phyloP scores from a whole-genome alignment of 2,797 vertebrate species.

The Etheostoma perlongum region DNA sequence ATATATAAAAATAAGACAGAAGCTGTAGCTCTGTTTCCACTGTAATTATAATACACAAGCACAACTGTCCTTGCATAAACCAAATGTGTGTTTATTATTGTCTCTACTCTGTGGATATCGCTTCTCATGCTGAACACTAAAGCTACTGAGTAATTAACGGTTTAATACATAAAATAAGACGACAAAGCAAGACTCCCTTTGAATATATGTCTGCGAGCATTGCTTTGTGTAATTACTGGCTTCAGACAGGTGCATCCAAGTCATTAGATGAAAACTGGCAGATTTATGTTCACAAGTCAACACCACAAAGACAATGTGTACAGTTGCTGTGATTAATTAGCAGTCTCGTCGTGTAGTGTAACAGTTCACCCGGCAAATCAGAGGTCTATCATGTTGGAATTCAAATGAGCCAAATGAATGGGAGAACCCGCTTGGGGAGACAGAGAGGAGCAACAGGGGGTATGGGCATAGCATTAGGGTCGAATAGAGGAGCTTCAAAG shows the following conservation, averaged over 20 bases:
- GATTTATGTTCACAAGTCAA: constrained; percentile 31
- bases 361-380: constrained; percentile 67
- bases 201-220: background rate
- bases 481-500: constrained; percentile 62
- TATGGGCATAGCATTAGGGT: constrained; percentile 60
- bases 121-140: background rate
- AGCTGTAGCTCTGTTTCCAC: background rate
- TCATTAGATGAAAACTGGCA: constrained; percentile 10
- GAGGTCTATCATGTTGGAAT: constrained; percentile 74
- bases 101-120: background rate
- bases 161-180: constrained; percentile 6
- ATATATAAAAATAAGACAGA: background rate
- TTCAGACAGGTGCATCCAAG: constrained; percentile 24
- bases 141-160: background rate
- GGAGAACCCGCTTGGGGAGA: constrained; percentile 58
- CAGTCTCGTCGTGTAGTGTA: constrained; percentile 68
- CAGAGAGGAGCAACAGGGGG: constrained; percentile 72
- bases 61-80: background rate
- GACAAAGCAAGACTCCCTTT: background rate
- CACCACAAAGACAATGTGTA: constrained; percentile 35
- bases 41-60: background rate
- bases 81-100: background rate
- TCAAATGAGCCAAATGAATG: constrained; percentile 79
- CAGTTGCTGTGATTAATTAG: constrained; percentile 72
- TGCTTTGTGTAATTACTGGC: constrained; percentile 8